Conservation (phyloP, 2,888 invertebrate species). For the Buathra laborator region DNA sequence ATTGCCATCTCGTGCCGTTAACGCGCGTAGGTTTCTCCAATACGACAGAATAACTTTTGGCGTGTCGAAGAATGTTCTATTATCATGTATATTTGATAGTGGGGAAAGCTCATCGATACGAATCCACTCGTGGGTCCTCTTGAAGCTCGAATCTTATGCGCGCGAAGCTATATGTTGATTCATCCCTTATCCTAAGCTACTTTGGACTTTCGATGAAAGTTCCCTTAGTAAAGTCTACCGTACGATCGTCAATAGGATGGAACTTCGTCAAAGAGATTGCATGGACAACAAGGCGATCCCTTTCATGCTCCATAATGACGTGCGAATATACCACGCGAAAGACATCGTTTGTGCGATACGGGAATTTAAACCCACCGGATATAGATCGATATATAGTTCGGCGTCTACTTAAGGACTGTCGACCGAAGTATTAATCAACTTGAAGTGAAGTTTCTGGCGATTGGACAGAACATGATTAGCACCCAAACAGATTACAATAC, state of each 20-base stretch:
- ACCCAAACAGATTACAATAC: too few relatives aligned
- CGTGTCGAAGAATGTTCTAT: background rate
- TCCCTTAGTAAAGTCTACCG: background rate
- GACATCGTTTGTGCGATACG: background rate
- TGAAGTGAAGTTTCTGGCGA: too few relatives aligned
- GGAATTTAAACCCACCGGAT: background rate
- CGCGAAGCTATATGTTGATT: background rate
- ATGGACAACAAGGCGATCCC: background rate
- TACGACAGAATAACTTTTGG: background rate
- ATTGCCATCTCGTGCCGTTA: background rate
- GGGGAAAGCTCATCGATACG: background rate
- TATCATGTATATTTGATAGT: background rate
- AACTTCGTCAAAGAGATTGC: constrained; percentile 1
- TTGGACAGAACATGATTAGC: too few relatives aligned
- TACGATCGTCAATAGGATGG: background rate
- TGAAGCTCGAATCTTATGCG: background rate
- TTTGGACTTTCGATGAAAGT: background rate
- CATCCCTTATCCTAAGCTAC: background rate
- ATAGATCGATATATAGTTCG: background rate
- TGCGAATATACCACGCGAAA: background rate
- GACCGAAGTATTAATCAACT: too few relatives aligned
- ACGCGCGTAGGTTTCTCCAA: background rate
- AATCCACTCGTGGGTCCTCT: background rate
- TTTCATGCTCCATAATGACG: background rate
- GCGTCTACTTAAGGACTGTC: background rate